phyloP scores from a whole-genome alignment of 2,113 vertebrate species.

The Tympanuchus pallidicinctus region DNA sequence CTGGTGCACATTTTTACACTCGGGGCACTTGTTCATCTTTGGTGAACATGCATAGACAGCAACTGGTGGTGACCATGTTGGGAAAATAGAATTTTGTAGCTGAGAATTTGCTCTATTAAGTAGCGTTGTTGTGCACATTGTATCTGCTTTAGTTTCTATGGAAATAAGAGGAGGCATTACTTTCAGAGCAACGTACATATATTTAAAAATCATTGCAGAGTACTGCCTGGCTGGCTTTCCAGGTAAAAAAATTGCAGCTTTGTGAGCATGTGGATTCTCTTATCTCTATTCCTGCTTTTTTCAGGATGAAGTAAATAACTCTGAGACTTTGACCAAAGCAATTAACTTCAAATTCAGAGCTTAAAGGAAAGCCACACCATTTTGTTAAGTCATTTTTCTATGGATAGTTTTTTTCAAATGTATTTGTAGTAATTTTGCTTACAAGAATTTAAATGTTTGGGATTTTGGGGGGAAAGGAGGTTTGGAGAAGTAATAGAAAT shows the following conservation, averaged over 20 bases:
- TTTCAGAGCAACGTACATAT: not conserved
- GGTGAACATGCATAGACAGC: too few relatives aligned
- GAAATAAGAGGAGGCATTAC: too few relatives aligned
- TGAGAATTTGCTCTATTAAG: too few relatives aligned
- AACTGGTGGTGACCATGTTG: too few relatives aligned
- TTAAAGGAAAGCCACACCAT: not conserved
- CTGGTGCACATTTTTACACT: too few relatives aligned
- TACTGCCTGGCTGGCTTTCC: not conserved
- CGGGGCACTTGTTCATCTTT: too few relatives aligned
- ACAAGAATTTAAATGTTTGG: not conserved
- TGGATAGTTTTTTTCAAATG: not conserved
- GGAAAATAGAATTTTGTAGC: too few relatives aligned
- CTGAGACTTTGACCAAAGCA: not conserved
- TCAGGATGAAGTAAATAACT: not conserved
- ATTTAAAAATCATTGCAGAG: not conserved
- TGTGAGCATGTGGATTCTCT: not conserved
- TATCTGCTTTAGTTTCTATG: too few relatives aligned
- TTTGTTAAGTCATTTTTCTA: not conserved
- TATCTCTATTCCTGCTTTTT: not conserved
- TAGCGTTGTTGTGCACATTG: too few relatives aligned
- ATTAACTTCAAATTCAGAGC: constrained; percentile 2
- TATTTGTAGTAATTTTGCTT: not conserved
- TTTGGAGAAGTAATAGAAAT: not conserved
- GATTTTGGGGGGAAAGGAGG: not conserved
- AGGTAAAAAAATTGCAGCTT: not conserved